Evolutionary conservation across 2,797 vertebrate genomes (phyloP).

Genomic region (Trachops cirrhosus): DNA sequence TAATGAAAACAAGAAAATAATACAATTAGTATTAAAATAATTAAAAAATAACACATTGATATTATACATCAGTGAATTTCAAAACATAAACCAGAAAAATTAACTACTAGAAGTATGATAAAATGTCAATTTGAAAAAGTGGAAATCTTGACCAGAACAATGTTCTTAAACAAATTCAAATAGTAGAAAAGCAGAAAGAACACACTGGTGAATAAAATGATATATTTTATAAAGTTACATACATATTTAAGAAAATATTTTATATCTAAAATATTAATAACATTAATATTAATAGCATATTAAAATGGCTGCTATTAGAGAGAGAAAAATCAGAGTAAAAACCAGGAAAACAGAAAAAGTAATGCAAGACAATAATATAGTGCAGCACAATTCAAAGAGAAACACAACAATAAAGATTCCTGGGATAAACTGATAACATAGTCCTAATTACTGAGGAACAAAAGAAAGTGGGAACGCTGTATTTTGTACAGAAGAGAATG

Average conservation of each 20-base stretch:
- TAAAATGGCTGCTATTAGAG: not conserved
- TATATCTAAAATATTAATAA: too few species aligned
- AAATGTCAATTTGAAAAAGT: not conserved
- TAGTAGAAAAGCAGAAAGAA: not conserved
- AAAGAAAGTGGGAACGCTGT: not conserved
- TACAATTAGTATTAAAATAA: not conserved
- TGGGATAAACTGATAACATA: not conserved
- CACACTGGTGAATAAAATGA: not conserved
- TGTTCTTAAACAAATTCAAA: not conserved
- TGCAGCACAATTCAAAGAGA: not conserved
- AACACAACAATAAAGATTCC: not conserved
- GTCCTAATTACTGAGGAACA: not conserved
- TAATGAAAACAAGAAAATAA: not conserved
- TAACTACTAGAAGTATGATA: not conserved
- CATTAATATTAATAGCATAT: not conserved
- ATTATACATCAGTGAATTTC: not conserved
- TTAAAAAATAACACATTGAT: not conserved
- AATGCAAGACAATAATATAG: not conserved
- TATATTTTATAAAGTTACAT: not conserved
- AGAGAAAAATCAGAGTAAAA: not conserved
- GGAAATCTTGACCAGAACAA: not conserved
- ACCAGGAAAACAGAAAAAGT: not conserved
- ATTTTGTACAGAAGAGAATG: not conserved
- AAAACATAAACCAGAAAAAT: not conserved
- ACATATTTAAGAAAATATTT: not conserved